Conservation (phyloP, 2,888 invertebrate species). For the Ophraella communa region DNA sequence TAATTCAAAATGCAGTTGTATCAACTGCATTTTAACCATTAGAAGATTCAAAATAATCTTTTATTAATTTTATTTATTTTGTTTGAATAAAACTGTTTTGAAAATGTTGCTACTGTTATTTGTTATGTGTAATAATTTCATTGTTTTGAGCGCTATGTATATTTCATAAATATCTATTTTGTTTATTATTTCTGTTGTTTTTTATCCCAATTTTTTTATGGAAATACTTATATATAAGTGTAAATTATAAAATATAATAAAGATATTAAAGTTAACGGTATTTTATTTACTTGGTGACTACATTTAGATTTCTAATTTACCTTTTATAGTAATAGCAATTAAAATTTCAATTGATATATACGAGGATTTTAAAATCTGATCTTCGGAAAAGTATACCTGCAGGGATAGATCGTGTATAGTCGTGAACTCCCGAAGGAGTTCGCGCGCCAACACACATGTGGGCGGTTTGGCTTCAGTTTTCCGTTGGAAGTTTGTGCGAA, state of each 20-base stretch:
- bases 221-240: not conserved
- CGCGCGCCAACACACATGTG: slow-evolving; percentile 31
- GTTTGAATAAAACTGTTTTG: not conserved
- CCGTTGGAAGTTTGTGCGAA: slow-evolving; percentile 31
- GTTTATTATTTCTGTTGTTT: not conserved
- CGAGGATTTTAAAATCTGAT: not conserved
- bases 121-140: not conserved
- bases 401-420: slow-evolving; percentile 19
- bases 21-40: no score
- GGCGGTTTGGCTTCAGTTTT: slow-evolving; percentile 30
- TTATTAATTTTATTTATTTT: not conserved
- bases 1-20: not conserved
- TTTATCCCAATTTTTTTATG: not conserved
- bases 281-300: not conserved
- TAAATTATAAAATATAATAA: not conserved
- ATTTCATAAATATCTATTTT: not conserved
- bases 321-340: no score
- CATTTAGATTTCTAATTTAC: no score
- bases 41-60: not conserved
- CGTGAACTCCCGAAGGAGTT: slow-evolving; percentile 33
- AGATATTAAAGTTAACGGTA: not conserved
- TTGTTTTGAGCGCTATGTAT: not conserved
- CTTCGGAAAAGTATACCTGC: not conserved
- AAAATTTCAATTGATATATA: not conserved
- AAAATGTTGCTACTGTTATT: not conserved